Conservation (phyloP, 2,113 vertebrate species). For the Pituophis catenifer region DNA sequence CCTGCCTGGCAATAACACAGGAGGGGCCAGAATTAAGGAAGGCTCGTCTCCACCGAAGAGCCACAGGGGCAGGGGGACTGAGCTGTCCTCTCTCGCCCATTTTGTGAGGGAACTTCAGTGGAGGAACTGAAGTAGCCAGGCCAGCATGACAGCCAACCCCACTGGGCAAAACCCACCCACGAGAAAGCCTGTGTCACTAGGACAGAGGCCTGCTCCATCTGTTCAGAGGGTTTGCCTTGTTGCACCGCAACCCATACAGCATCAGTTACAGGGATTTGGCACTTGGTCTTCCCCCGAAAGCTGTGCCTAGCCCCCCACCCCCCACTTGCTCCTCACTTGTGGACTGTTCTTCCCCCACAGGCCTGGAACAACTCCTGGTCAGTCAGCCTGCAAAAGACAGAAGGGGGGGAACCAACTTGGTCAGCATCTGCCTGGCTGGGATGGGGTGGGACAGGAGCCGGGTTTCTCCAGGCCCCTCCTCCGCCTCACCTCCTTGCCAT, state of each 20-base stretch:
- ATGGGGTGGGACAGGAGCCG: neutral
- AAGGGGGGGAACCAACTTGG: neutral
- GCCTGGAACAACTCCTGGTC: slow-evolving; percentile 81
- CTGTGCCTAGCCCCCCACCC: too few relatives aligned
- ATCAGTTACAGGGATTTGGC: neutral
- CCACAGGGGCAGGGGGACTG: neutral
- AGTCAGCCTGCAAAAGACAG: slow-evolving; percentile 70
- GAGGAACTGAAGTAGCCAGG: neutral
- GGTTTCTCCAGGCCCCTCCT: accelerated
- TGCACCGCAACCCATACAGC: neutral
- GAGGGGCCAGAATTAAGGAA: neutral
- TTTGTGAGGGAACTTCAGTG: neutral
- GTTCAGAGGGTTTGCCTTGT: neutral
- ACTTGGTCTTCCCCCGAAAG: neutral
- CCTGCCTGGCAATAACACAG: neutral
- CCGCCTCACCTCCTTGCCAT: slow-evolving; percentile 69
- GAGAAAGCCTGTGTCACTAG: neutral
- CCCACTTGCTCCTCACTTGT: slow-evolving; percentile 80
- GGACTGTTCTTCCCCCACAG: slow-evolving; percentile 90
- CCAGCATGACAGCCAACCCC: neutral
- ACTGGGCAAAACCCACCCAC: neutral
- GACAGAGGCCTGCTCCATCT: neutral
- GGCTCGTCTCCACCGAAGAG: neutral
- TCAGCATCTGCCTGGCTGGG: neutral
- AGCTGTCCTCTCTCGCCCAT: neutral